A percentile compares a stretch with the other conserved stretches of the same genome.
phyloP scores from a whole-genome alignment of 2,888 invertebrate species.

The Chloroclystis v-ata region DNA sequence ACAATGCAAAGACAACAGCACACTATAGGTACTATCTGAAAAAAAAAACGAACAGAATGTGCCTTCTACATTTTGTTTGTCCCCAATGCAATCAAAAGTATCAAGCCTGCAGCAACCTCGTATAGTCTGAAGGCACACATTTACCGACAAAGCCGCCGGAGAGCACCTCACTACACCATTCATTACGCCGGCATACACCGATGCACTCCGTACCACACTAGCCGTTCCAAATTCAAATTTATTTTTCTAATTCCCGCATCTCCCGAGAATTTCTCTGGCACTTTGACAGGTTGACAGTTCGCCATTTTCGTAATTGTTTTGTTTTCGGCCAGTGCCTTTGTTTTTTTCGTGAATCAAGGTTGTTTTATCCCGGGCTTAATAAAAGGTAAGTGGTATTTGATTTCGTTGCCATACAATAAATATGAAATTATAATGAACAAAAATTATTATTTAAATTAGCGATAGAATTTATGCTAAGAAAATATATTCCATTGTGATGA shows the following conservation, averaged over 20 bases:
- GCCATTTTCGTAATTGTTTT: constrained; percentile 37
- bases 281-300: constrained; percentile 47
- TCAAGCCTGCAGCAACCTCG: constrained; percentile 50
- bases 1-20: too few species aligned
- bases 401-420: constrained; percentile 23
- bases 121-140: constrained; percentile 63
- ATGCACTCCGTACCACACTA: constrained; percentile 59
- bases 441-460: too few species aligned
- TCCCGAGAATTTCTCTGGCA: constrained; percentile 28
- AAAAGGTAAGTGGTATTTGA: constrained; percentile 32
- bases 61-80: too few species aligned
- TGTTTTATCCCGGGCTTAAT: constrained; percentile 30
- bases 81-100: constrained; percentile 41
- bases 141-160: constrained; percentile 70
- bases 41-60: too few species aligned
- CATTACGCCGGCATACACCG: constrained; percentile 65
- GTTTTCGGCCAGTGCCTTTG: constrained; percentile 36
- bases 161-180: constrained; percentile 70
- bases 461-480: too few species aligned
- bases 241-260: constrained; percentile 20
- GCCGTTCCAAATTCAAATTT: constrained; percentile 25
- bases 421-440: too few species aligned
- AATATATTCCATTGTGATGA: too few species aligned
- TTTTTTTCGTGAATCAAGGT: constrained; percentile 32
- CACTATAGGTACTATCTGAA: too few species aligned